Conservation (phyloP, 2,888 invertebrate species). For the Drosophila mimetica region DNA sequence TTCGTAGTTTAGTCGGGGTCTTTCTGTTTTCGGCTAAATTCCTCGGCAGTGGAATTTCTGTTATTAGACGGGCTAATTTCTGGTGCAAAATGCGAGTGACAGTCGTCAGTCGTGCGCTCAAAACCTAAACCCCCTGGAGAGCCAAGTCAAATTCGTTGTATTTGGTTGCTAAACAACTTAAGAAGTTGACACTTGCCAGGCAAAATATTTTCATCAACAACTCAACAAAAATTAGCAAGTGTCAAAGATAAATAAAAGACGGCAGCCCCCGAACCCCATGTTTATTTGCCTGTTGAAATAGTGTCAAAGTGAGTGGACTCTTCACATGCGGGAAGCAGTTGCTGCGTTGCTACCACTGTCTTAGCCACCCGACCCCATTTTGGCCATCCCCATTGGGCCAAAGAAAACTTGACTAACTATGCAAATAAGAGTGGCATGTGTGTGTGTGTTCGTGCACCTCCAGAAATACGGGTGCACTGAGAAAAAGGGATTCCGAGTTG, state of each 20-base stretch:
- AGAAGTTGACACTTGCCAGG: conserved; percentile 63
- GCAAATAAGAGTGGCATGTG: conserved; percentile 73
- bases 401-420: conserved; percentile 73
- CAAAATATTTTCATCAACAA: conserved; percentile 64
- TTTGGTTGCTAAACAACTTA: conserved; percentile 77
- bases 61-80: conserved; percentile 31
- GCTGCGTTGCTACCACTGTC: conserved; percentile 30
- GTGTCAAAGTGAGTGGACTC: conserved; percentile 73
- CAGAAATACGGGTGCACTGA: conserved; percentile 24
- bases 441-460: conserved; percentile 34
- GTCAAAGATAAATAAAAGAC: conserved; percentile 74
- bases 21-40: no score
- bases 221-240: conserved; percentile 74
- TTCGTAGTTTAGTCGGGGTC: not conserved
- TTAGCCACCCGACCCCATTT: conserved; percentile 29
- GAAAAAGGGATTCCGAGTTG: not conserved
- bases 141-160: conserved; percentile 39
- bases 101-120: conserved; percentile 19
- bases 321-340: conserved; percentile 53
- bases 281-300: conserved; percentile 72
- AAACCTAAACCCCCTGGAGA: conserved; percentile 1
- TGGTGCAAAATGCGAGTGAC: conserved; percentile 25
- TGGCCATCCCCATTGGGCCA: conserved; percentile 25
- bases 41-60: conserved; percentile 11
- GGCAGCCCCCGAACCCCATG: conserved; percentile 1